phyloP scores from a whole-genome alignment of 2,888 invertebrate genomes.

The Scaptomyza reducta region DNA sequence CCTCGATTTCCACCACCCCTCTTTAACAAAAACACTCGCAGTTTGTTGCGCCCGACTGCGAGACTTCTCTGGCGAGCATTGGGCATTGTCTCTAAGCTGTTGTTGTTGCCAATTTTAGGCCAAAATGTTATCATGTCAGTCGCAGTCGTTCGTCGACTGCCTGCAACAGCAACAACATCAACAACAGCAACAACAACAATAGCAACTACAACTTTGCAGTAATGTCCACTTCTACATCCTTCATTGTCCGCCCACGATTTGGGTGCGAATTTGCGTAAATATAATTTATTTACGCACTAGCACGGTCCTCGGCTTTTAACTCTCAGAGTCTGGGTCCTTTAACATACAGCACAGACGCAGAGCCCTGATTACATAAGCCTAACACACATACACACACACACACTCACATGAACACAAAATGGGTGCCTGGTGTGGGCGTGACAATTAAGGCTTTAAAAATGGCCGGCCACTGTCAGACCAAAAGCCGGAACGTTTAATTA shows the following conservation, averaged over 20 bases:
- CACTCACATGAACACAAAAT: constrained; percentile 18
- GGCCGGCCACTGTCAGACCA: constrained; percentile 40
- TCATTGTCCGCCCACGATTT: constrained; percentile 39
- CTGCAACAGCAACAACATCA: constrained; percentile 37
- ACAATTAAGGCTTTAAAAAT: constrained; percentile 72
- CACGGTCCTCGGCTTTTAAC: constrained; percentile 40
- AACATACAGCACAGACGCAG: constrained; percentile 42
- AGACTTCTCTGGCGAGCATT: constrained; percentile 28
- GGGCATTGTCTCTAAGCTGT: constrained; percentile 59
- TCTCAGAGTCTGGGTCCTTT: constrained; percentile 24
- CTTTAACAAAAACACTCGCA: neutral
- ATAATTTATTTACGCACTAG: constrained; percentile 76
- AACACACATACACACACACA: constrained; percentile 23
- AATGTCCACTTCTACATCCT: constrained; percentile 8
- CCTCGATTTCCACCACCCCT: neutral
- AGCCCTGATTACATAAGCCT: constrained; percentile 72
- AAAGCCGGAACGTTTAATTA: constrained; percentile 68
- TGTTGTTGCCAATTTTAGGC: constrained; percentile 79
- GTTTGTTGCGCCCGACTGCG: constrained; percentile 33
- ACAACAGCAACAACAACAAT: constrained; percentile 29
- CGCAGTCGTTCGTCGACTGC: constrained; percentile 65
- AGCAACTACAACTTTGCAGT: constrained; percentile 13
- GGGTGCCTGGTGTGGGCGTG: constrained; percentile 56
- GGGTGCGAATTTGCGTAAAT: constrained; percentile 79
- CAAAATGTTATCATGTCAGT: constrained; percentile 79